Evolutionary conservation across 2,797 vertebrate genomes (phyloP).

Genomic region (Sarcophilus harrisii): DNA sequence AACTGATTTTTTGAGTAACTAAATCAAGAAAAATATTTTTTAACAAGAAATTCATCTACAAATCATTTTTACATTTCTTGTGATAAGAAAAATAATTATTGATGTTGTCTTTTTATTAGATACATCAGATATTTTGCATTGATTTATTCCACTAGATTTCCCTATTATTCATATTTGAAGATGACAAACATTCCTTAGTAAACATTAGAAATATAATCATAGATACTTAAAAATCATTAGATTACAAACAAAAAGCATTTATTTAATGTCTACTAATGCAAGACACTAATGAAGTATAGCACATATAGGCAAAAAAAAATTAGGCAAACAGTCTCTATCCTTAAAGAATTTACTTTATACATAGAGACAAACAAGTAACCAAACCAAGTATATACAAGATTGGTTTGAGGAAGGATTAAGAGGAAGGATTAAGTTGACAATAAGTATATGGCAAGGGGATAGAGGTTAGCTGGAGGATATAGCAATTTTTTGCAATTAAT

Average conservation of each 20-base stretch:
- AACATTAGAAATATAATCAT: slow-evolving; percentile 8
- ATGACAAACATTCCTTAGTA: slow-evolving; percentile 34
- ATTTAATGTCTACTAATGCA: neutral
- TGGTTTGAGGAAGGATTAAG: neutral
- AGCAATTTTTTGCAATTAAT: neutral
- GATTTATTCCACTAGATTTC: slow-evolving; percentile 19
- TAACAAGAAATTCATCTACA: slow-evolving; percentile 79
- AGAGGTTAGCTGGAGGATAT: too few species aligned
- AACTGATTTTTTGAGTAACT: slow-evolving; percentile 78
- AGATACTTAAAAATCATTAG: neutral
- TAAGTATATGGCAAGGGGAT: neutral
- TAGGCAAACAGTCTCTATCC: neutral
- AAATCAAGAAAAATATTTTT: slow-evolving; percentile 80
- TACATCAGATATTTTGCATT: slow-evolving; percentile 61
- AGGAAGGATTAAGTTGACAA: neutral
- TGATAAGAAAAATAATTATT: slow-evolving; percentile 26
- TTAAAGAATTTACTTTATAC: neutral
- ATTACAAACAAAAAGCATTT: neutral
- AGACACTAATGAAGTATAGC: neutral
- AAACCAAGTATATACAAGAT: neutral
- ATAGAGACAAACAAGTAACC: neutral
- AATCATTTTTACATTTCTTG: slow-evolving; percentile 60
- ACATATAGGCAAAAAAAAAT: neutral
- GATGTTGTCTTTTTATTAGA: slow-evolving; percentile 60
- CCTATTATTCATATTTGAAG: slow-evolving; percentile 58